Evolutionary conservation across 2,113 vertebrate species (phyloP), one percentile per base, ranked within the genome.

Genomic region (Leptobrachium leishanense): DNA sequence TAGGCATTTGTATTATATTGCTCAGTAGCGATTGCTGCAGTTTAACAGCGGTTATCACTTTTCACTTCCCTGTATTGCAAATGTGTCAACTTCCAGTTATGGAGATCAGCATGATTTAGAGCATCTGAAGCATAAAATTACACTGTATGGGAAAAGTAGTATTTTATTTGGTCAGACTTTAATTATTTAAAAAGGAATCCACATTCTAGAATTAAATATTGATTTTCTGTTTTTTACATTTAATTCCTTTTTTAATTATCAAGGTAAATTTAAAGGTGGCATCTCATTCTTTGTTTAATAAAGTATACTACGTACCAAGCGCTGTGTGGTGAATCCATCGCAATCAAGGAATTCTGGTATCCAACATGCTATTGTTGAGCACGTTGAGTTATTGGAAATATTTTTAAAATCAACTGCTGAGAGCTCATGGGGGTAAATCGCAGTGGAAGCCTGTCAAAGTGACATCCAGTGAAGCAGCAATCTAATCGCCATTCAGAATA

Each of bases 101-200:
- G 41, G 15, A 81, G 73, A 72, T 79, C 44, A 66, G 69, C 7
- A 69, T 63, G 68, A 71, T 50, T 66, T 55, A 31, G 13, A 39
- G 67, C 13, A 72, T 72, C 39, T n/a, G 44, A 73, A 73, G 46
- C 70, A 72, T 73, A 79, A 79, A 73, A 79, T 72, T 55, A 43
- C 62, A 66, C 53, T 54, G 63, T 65, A 50, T 70, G 64, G 68
- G 70, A 20, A 64, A 77, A 59, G 75, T 69, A 55, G 13, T 7
- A 66, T 44, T 43, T 54, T 78, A 62, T 50, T 40, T 54, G 68
- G 31, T 42, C 39, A 76, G 75, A 40, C 40, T 43, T 50, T 46
- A 68, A 65, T 50, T 53, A 68, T n/a, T 66, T 39, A 43, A 43
- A 6, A 68, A 44, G 53, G 31, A 3, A 39, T 31, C 50, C 8